Evolutionary conservation across 2,888 invertebrate genomes (phyloP).

Genomic region (Enchytraeus crypticus): DNA sequence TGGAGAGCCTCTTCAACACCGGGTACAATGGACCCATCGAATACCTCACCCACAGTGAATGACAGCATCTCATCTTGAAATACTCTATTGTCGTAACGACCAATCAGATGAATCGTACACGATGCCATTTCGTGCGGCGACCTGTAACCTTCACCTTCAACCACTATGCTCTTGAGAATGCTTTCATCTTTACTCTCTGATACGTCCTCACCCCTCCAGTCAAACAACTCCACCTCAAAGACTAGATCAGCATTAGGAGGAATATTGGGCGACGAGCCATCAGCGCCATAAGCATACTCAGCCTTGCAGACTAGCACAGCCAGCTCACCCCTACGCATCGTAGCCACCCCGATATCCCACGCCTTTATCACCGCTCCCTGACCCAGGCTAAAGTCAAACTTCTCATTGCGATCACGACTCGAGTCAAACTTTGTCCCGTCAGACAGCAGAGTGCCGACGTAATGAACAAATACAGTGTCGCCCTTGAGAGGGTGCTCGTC

Average conservation of each 20-base stretch:
- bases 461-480: conserved; percentile 69
- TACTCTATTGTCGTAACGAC: conserved; percentile 57
- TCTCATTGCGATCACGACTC: conserved; percentile 69
- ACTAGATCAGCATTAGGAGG: conserved; percentile 77
- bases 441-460: conserved; percentile 72
- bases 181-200: conserved; percentile 74
- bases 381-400: conserved; percentile 78
- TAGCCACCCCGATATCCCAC: conserved; percentile 89
- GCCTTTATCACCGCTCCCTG: conserved; percentile 74
- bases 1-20: conserved; percentile 56
- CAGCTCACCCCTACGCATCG: conserved; percentile 84
- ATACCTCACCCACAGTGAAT: conserved; percentile 78
- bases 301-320: conserved; percentile 74
- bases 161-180: conserved; percentile 63
- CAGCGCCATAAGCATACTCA: conserved; percentile 79
- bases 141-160: conserved; percentile 62
- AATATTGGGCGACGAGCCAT: conserved; percentile 76
- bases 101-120: conserved; percentile 57
- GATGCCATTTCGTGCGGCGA: conserved; percentile 61
- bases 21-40: conserved; percentile 63
- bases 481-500: conserved; percentile 62
- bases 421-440: conserved; percentile 89
- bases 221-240: conserved; percentile 71
- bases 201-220: conserved; percentile 78
- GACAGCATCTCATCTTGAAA: conserved; percentile 76